These are phyloP conservation scores for Neoarius graeffei DNA, from an alignment of 2,113 vertebrate genomes.

Conservation along the genomic window DNA sequence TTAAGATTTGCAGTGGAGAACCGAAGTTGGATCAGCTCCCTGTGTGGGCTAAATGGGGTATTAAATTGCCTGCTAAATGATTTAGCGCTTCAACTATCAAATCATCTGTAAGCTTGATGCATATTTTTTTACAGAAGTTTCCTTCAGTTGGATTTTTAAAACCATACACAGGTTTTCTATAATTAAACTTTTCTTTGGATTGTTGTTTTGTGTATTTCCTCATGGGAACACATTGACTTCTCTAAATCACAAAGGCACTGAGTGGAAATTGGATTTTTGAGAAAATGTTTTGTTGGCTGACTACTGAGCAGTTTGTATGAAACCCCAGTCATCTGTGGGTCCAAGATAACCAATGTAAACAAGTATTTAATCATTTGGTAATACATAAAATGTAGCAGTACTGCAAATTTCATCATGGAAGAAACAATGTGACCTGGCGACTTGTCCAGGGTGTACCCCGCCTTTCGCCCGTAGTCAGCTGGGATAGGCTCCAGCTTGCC, in stretches of 20 bases:
- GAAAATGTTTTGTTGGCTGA: background rate
- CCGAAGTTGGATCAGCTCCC: background rate
- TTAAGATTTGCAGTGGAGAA: background rate
- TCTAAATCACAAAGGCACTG: background rate
- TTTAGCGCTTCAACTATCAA: background rate
- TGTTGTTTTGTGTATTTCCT: background rate
- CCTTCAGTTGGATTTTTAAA: conserved; percentile 8
- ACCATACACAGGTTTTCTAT: background rate
- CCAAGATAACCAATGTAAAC: background rate
- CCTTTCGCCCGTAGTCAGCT: too few relatives aligned
- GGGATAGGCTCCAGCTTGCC: too few relatives aligned
- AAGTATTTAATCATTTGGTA: background rate
- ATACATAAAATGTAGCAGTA: background rate
- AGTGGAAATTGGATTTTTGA: conserved; percentile 11
- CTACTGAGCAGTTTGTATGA: background rate
- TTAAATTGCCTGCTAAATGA: conserved; percentile 19
- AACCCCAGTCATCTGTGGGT: conserved; percentile 1
- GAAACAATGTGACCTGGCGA: too few relatives aligned
- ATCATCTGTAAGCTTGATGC: background rate
- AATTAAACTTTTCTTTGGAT: conserved; percentile 5
- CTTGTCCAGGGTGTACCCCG: too few relatives aligned
- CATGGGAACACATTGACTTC: background rate
- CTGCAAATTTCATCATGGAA: background rate
- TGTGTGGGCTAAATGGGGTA: conserved; percentile 3
- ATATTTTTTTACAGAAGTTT: background rate